Conservation (phyloP, 2,113 vertebrate species). For the Poeciliopsis turrubarensis region DNA sequence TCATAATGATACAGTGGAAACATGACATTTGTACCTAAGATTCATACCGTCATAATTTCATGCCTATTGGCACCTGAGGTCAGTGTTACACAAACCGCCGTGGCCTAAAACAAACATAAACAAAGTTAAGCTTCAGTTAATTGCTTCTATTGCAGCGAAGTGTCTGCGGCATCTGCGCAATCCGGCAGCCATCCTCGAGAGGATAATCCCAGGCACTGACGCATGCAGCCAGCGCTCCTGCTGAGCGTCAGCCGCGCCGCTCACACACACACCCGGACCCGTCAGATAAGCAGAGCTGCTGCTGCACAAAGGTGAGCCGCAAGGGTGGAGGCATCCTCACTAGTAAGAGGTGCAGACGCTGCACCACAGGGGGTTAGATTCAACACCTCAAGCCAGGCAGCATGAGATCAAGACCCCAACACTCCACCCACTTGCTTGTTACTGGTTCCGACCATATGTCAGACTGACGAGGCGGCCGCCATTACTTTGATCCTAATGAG, state of each 20-base stretch:
- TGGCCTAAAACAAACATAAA: slow-evolving; percentile 50
- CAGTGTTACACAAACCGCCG: slow-evolving; percentile 3
- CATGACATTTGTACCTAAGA: too few species aligned
- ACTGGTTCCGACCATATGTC: slow-evolving; percentile 44
- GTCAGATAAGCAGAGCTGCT: slow-evolving; percentile 8
- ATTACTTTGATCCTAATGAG: slow-evolving; percentile 47
- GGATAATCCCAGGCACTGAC: slow-evolving; percentile 64
- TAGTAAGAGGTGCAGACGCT: background rate
- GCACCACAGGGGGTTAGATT: slow-evolving; percentile 19
- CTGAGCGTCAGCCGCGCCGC: slow-evolving; percentile 10
- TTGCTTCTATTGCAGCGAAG: slow-evolving; percentile 70
- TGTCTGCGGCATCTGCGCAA: slow-evolving; percentile 67
- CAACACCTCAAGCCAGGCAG: slow-evolving; percentile 5
- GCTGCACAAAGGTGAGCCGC: background rate
- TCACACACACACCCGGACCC: slow-evolving; percentile 3
- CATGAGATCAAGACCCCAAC: background rate
- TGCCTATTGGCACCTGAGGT: too few species aligned
- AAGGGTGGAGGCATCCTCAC: slow-evolving; percentile 25
- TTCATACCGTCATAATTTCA: too few species aligned
- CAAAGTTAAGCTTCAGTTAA: slow-evolving; percentile 72
- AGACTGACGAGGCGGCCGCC: slow-evolving; percentile 16
- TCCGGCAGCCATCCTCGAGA: slow-evolving; percentile 56
- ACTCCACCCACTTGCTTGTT: background rate
- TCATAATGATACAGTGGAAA: too few species aligned
- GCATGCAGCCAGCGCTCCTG: slow-evolving; percentile 18